Conservation (phyloP, 2,888 invertebrate species). For the Diarsia rubi region DNA sequence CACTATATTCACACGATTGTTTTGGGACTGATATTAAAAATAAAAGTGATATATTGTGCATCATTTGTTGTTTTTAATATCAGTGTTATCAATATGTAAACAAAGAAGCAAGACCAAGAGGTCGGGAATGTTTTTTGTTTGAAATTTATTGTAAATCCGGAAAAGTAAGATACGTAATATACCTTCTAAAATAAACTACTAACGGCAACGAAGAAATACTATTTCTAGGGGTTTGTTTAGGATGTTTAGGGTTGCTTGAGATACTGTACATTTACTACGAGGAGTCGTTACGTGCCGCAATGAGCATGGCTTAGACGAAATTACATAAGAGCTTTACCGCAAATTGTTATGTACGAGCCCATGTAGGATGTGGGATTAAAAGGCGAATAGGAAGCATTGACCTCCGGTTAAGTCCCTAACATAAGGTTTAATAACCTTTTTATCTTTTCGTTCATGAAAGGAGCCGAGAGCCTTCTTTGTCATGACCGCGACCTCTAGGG, state of each 20-base stretch:
- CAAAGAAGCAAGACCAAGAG: conserved; percentile 32
- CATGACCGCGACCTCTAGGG: neutral
- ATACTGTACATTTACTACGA: conserved; percentile 20
- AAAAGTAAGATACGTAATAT: conserved; percentile 31
- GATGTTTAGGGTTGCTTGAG: conserved; percentile 22
- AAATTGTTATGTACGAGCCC: conserved; percentile 37
- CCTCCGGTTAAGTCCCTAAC: conserved; percentile 28
- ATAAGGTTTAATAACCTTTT: conserved; percentile 51
- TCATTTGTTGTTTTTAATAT: conserved; percentile 18
- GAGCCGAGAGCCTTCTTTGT: conserved; percentile 25
- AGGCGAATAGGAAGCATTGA: conserved; percentile 36
- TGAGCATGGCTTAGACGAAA: conserved; percentile 39
- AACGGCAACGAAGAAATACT: conserved; percentile 10
- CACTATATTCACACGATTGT: conserved; percentile 21
- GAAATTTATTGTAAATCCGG: conserved; percentile 39
- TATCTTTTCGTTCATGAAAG: conserved; percentile 17
- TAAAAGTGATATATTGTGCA: too few species aligned
- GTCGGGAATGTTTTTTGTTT: conserved; percentile 32
- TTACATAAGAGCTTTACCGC: conserved; percentile 27
- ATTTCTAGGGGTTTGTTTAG: conserved; percentile 33
- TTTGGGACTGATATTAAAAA: too few species aligned
- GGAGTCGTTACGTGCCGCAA: conserved; percentile 36
- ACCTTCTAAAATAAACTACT: conserved; percentile 18
- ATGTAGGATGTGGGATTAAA: conserved; percentile 30
- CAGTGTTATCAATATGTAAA: conserved; percentile 30